Evolutionary conservation across 2,888 invertebrate species (phyloP).

Genomic region (Muscina levida): DNA sequence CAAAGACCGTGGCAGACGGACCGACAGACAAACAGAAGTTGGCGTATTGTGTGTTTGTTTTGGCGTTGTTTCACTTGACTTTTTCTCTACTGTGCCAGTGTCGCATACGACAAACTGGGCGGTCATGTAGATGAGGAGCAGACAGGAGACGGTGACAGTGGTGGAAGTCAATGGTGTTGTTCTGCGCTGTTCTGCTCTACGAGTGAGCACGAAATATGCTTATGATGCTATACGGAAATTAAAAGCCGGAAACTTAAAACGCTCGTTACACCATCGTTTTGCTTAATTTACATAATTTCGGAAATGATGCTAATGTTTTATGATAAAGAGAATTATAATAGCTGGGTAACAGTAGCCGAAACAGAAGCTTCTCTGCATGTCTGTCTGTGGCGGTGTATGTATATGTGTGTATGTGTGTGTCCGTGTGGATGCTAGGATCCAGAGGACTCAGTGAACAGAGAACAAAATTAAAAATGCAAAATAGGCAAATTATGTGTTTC

Average conservation of each 20-base stretch:
- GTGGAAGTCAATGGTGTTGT: neutral
- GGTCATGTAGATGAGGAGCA: too few relatives aligned
- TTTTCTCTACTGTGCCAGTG: neutral
- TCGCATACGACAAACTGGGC: too few relatives aligned
- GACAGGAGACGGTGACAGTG: too few relatives aligned
- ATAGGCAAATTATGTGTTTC: slow-evolving; percentile 15
- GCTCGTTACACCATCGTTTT: slow-evolving; percentile 64
- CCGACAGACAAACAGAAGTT: neutral
- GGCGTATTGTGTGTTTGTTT: too few relatives aligned
- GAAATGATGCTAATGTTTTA: slow-evolving; percentile 58
- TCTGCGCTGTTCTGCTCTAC: neutral
- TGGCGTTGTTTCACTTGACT: neutral
- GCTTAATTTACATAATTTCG: slow-evolving; percentile 65
- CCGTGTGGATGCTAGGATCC: too few relatives aligned
- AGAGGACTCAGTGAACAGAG: neutral
- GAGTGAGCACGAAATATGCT: slow-evolving; percentile 56
- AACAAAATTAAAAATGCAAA: slow-evolving; percentile 25
- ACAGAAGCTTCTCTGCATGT: slow-evolving; percentile 10
- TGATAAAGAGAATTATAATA: slow-evolving; percentile 40
- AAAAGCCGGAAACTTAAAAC: slow-evolving; percentile 64
- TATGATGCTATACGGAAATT: slow-evolving; percentile 61
- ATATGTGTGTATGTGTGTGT: neutral
- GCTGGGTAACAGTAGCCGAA: slow-evolving; percentile 13
- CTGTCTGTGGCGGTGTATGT: neutral
- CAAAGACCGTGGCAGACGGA: slow-evolving; percentile 1